Percentiles rank a stretch among this genome's conserved stretches.
phyloP scores from a whole-genome alignment of 2,113 vertebrate genomes.

The Pelobates fuscus region DNA sequence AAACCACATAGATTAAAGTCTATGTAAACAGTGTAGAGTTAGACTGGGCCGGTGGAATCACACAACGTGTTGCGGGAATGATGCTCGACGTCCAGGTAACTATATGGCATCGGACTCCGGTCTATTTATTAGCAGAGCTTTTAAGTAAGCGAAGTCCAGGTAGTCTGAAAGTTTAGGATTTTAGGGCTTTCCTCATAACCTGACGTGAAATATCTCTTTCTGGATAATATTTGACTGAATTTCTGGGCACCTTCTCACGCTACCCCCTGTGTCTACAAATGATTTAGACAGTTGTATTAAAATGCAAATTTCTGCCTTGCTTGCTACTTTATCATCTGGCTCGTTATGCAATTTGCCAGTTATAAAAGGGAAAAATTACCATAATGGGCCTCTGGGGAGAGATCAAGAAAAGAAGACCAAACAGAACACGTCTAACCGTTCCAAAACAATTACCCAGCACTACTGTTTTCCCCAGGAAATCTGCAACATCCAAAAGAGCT shows the following conservation, averaged over 20 bases:
- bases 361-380: conserved; percentile 84
- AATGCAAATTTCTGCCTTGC: conserved; percentile 85
- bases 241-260: conserved; percentile 49
- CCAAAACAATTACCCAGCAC: conserved; percentile 66
- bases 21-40: too few relatives aligned
- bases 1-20: too few relatives aligned
- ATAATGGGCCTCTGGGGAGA: conserved; percentile 75
- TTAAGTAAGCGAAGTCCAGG: too few relatives aligned
- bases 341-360: conserved; percentile 81
- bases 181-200: too few relatives aligned
- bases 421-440: conserved; percentile 67
- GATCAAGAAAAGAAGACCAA: conserved; percentile 73
- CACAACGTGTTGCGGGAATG: too few relatives aligned
- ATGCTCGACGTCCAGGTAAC: too few relatives aligned
- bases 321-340: conserved; percentile 82
- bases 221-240: too few relatives aligned
- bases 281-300: conserved; percentile 83
- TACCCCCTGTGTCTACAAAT: conserved; percentile 53
- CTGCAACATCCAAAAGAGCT: conserved; percentile 52
- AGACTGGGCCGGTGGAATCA: too few relatives aligned
- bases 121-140: too few relatives aligned
- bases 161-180: too few relatives aligned
- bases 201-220: too few relatives aligned
- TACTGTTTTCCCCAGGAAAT: conserved; percentile 63
- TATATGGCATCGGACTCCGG: too few relatives aligned